Evolutionary conservation across 2,888 invertebrate genomes (phyloP).

Genomic region (Lasioglossum vierecki): DNA sequence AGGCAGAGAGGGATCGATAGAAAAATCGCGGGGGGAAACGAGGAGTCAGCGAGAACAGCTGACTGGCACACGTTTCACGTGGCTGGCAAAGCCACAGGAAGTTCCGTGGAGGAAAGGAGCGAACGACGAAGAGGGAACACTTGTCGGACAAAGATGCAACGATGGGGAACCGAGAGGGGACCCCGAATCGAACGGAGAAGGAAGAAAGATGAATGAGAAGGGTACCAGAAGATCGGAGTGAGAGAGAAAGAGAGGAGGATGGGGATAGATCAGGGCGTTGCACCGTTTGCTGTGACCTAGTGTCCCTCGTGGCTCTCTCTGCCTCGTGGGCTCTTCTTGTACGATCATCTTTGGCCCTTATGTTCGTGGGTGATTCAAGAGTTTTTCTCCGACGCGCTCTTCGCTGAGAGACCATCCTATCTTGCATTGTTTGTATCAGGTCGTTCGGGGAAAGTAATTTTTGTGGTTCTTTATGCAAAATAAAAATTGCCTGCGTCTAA

Average conservation of each 20-base stretch:
- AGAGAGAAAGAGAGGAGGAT: constrained; percentile 33
- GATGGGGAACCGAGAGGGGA: neutral
- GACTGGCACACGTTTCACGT: constrained; percentile 53
- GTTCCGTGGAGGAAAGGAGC: constrained; percentile 33
- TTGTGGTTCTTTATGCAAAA: too few species aligned
- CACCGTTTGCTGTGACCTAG: constrained; percentile 79
- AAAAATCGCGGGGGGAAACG: constrained; percentile 33
- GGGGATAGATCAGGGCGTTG: constrained; percentile 77
- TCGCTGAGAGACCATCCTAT: too few species aligned
- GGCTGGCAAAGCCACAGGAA: constrained; percentile 18
- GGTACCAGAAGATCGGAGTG: constrained; percentile 39
- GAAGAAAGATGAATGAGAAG: constrained; percentile 47
- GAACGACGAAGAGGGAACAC: neutral
- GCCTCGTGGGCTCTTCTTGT: constrained; percentile 33
- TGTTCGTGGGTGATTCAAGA: neutral
- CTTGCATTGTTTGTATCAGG: too few species aligned
- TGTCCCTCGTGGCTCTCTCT: constrained; percentile 66
- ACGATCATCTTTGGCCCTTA: neutral
- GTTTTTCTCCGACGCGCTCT: neutral
- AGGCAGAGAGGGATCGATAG: constrained; percentile 25
- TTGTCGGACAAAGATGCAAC: neutral
- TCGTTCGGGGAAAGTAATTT: too few species aligned
- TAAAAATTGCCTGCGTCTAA: too few species aligned
- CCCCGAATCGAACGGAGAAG: neutral
- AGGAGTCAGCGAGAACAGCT: constrained; percentile 57